phyloP scores from a whole-genome alignment of 2,113 vertebrate species.

The Anarrhichthys ocellatus region DNA sequence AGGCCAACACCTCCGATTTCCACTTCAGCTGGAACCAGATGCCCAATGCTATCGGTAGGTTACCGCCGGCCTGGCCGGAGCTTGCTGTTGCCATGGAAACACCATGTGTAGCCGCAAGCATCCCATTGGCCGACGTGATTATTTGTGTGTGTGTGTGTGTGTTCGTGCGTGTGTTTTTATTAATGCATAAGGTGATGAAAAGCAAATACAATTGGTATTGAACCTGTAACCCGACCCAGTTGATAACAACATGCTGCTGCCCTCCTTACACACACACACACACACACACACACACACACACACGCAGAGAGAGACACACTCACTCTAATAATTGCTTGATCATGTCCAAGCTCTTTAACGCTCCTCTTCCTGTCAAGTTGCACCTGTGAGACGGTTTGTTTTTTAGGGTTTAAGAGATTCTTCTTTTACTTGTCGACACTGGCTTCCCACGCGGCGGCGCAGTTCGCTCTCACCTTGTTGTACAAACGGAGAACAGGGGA shows the following conservation, averaged over 20 bases:
- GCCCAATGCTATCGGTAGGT: conserved; percentile 94
- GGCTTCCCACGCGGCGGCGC: not conserved
- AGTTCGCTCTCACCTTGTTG: conserved; percentile 1
- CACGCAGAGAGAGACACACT: not conserved
- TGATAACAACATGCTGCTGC: conserved; percentile 18
- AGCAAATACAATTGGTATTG: conserved; percentile 30
- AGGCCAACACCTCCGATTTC: conserved; percentile 94
- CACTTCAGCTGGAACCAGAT: conserved; percentile 99
- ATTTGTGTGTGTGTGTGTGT: conserved; percentile 8
- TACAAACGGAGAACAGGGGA: not conserved
- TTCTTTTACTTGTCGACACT: not conserved
- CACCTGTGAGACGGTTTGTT: not conserved
- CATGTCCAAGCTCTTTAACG: not conserved
- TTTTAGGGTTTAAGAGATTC: not conserved
- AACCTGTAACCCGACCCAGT: conserved; percentile 24
- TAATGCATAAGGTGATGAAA: conserved; percentile 38
- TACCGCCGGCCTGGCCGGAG: conserved; percentile 56
- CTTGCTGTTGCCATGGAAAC: conserved; percentile 73
- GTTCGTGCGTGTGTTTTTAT: conserved; percentile 20
- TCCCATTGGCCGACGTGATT: conserved; percentile 30
- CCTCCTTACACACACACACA: conserved; percentile 1
- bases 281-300: not conserved
- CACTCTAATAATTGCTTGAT: not conserved
- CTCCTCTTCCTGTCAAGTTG: not conserved
- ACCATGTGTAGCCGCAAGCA: conserved; percentile 38